Conservation (phyloP, 2,797 vertebrate species). For the Myripristis jacobus region DNA sequence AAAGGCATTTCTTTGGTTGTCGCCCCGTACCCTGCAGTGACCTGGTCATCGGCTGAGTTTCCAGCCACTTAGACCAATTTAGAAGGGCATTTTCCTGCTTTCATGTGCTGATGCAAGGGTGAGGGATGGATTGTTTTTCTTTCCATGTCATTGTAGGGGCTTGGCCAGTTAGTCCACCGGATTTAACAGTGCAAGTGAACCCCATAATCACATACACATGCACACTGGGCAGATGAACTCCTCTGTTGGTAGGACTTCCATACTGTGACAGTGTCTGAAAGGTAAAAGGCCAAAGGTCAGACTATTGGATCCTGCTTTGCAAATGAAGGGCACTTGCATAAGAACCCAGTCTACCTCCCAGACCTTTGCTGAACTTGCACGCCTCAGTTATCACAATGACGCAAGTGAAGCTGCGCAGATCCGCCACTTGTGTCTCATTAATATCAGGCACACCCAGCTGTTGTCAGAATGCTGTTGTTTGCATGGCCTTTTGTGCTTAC, state of each 20-base stretch:
- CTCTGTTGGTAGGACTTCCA: constrained; percentile 25
- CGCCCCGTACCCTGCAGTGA: background rate
- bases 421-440: constrained; percentile 73
- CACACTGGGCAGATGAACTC: constrained; percentile 23
- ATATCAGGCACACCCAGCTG: constrained; percentile 72
- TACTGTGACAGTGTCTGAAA: constrained; percentile 20
- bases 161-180: constrained; percentile 37
- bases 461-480: constrained; percentile 60
- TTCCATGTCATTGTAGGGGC: constrained; percentile 54
- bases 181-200: constrained; percentile 53
- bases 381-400: constrained; percentile 67
- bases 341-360: constrained; percentile 37
- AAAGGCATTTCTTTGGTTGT: constrained; percentile 27
- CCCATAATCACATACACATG: constrained; percentile 38
- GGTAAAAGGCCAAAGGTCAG: constrained; percentile 31
- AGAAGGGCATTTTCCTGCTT: constrained; percentile 38
- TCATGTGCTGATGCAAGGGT: constrained; percentile 46
- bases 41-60: constrained; percentile 34
- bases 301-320: constrained; percentile 23
- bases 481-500: constrained; percentile 23
- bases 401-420: constrained; percentile 72
- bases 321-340: background rate
- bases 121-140: constrained; percentile 59
- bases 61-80: constrained; percentile 46
- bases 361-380: constrained; percentile 48